Evolutionary conservation across 2,888 invertebrate species (phyloP).

Genomic region (Catocala nupta): DNA sequence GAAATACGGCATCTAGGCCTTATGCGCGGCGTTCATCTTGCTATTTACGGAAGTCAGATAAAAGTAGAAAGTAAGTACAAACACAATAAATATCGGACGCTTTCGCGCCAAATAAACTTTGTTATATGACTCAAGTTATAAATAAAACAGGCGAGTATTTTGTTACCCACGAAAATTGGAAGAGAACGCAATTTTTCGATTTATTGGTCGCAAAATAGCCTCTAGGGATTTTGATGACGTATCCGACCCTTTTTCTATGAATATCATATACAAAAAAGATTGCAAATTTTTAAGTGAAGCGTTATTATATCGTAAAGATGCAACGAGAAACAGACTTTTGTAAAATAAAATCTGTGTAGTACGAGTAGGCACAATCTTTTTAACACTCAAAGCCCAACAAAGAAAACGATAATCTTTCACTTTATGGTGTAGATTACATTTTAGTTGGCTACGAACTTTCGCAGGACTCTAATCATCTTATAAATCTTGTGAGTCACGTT

Average conservation of each 20-base stretch:
- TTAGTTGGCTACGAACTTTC: slow-evolving; percentile 13
- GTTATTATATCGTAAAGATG: neutral
- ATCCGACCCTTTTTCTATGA: no score
- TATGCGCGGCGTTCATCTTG: slow-evolving; percentile 32
- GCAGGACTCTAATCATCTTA: slow-evolving; percentile 15
- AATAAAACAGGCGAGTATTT: slow-evolving; percentile 10
- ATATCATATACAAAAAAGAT: no score
- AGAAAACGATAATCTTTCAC: slow-evolving; percentile 16
- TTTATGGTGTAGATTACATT: slow-evolving; percentile 20
- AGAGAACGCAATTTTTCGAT: neutral
- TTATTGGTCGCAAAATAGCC: neutral
- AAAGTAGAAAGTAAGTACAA: slow-evolving; percentile 31
- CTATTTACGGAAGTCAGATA: slow-evolving; percentile 36
- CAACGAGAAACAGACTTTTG: no score
- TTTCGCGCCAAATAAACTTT: slow-evolving; percentile 34
- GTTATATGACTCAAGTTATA: slow-evolving; percentile 21
- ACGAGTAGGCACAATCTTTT: no score
- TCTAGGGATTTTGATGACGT: no score
- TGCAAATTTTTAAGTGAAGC: neutral
- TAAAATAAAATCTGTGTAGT: no score
- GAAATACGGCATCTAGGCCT: slow-evolving; percentile 15
- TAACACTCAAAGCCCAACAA: slow-evolving; percentile 3
- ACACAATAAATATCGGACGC: slow-evolving; percentile 33
- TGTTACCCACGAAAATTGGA: slow-evolving; percentile 5
- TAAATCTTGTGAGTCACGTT: slow-evolving; percentile 23